A percentile compares a stretch with the other conserved stretches of the same genome.
These are phyloP conservation scores for Etheostoma nigrum DNA, from an alignment of 2,797 vertebrate species.

Conservation along the genomic window DNA sequence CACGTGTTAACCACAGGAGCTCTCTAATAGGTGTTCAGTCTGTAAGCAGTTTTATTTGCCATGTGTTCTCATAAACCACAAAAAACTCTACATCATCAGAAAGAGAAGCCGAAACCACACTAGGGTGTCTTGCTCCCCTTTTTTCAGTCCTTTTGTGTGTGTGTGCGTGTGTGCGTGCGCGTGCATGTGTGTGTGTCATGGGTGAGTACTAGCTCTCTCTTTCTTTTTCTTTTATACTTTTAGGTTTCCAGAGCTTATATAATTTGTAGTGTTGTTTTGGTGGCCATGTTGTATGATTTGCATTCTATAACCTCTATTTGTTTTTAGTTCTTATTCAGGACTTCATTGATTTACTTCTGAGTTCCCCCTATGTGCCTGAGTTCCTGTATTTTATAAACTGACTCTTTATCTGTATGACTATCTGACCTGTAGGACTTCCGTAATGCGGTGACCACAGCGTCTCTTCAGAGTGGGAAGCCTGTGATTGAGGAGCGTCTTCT, in stretches of 20 bases:
- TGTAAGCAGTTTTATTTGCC: constrained; percentile 63
- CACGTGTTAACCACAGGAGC: constrained; percentile 50
- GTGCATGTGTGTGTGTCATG: constrained; percentile 16
- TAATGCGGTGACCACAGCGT: constrained; percentile 88
- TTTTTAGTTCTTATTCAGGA: background rate
- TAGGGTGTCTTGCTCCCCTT: constrained; percentile 10
- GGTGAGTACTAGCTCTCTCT: constrained; percentile 14
- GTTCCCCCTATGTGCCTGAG: background rate
- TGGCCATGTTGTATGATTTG: background rate
- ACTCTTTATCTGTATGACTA: background rate
- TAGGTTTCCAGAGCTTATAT: background rate
- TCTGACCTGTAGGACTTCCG: constrained; percentile 90
- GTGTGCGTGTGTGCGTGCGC: no score
- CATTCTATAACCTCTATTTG: background rate
- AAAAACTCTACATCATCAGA: constrained; percentile 62
- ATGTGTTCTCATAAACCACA: constrained; percentile 55
- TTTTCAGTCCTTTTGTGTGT: constrained; percentile 14
- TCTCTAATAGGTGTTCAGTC: constrained; percentile 6
- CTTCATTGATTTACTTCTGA: background rate
- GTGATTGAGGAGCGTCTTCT: constrained; percentile 94
- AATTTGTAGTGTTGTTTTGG: constrained; percentile 5
- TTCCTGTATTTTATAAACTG: constrained; percentile 17
- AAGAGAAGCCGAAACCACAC: constrained; percentile 38
- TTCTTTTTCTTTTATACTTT: constrained; percentile 2
- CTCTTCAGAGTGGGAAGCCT: constrained; percentile 90